phyloP scores from a whole-genome alignment of 2,797 vertebrate genomes.

The Coregonus sp. region DNA sequence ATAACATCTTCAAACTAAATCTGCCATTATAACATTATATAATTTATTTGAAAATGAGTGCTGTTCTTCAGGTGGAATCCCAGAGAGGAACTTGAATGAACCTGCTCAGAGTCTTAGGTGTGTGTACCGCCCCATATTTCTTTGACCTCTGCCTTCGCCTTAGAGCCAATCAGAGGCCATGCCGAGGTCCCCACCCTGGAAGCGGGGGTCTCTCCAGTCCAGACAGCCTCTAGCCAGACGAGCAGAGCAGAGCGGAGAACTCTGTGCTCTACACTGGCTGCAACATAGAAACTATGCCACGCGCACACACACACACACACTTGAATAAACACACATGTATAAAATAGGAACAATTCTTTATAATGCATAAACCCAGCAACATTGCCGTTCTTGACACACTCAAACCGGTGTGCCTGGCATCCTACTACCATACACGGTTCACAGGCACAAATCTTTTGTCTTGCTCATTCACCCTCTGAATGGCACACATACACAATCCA shows the following conservation, averaged over 20 bases:
- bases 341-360: no score
- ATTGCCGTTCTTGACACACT: no score
- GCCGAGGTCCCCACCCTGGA: constrained; percentile 36
- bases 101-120: background rate
- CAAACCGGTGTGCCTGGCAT: no score
- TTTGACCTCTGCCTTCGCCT: constrained; percentile 35
- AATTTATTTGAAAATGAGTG: background rate
- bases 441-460: no score
- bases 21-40: background rate
- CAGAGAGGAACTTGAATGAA: background rate
- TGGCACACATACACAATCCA: no score
- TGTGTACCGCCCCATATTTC: background rate
- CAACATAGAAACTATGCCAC: background rate
- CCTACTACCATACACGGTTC: no score
- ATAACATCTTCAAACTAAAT: no score
- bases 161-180: constrained; percentile 53
- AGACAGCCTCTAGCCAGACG: constrained; percentile 34
- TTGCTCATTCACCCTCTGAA: no score
- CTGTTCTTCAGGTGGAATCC: background rate
- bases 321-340: no score
- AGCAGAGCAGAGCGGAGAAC: background rate
- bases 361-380: no score
- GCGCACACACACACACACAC: no score
- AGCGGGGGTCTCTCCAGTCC: constrained; percentile 49
- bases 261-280: background rate